Percentiles rank a stretch among this genome's conserved stretches.
Evolutionary conservation across 1,140 invertebrate genomes (phyloP).

Genomic region (Scaptomyza hsui): DNA sequence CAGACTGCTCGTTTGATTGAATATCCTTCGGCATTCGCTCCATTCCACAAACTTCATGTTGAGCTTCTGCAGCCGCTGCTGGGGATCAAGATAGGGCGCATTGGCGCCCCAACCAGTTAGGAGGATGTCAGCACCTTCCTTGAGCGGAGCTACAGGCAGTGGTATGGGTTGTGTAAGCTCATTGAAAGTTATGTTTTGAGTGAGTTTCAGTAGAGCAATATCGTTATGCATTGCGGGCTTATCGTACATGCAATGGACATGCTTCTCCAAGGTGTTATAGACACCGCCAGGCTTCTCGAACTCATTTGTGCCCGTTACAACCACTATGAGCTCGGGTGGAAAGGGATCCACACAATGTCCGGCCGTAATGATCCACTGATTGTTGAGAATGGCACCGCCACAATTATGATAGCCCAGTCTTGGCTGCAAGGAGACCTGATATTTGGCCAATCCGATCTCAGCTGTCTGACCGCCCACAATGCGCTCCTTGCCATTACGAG

Average conservation of each 20-base stretch:
- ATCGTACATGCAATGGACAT: conserved; percentile 70
- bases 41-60: conserved; percentile 48
- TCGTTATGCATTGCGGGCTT: conserved; percentile 83
- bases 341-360: conserved; percentile 76
- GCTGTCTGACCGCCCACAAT: conserved; percentile 84
- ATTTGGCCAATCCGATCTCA: conserved; percentile 77
- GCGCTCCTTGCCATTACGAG: conserved; percentile 26
- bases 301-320: conserved; percentile 59
- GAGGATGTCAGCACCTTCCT: conserved; percentile 58
- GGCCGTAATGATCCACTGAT: conserved; percentile 82
- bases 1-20: conserved; percentile 54
- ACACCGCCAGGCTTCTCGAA: conserved; percentile 48
- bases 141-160: conserved; percentile 24
- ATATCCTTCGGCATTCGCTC: conserved; percentile 49
- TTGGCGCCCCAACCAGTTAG: conserved; percentile 86
- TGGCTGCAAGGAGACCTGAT: conserved; percentile 81
- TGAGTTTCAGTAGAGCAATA: conserved; percentile 84
- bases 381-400: conserved; percentile 83
- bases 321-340: conserved; percentile 22
- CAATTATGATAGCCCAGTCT: conserved; percentile 68
- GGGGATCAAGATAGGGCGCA: conserved; percentile 24
- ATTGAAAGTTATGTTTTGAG: conserved; percentile 77
- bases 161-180: conserved; percentile 84
- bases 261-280: conserved; percentile 43
- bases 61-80: conserved; percentile 61